phyloP scores from a whole-genome alignment of 2,113 vertebrate species.

The Riparia riparia region DNA sequence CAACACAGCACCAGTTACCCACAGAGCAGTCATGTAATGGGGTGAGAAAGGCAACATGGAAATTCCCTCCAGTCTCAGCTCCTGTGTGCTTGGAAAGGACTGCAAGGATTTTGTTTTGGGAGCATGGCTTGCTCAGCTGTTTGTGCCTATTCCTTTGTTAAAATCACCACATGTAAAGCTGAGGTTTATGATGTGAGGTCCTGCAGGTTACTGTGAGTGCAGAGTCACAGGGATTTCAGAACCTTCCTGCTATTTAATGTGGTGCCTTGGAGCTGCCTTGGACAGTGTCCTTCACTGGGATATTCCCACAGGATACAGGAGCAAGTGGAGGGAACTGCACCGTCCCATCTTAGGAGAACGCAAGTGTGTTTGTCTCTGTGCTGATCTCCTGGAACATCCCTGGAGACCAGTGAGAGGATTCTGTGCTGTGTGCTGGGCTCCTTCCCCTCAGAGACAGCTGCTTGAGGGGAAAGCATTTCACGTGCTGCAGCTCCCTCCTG shows the following conservation, averaged over 20 bases:
- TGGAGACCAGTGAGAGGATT: not conserved
- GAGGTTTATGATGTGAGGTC: not conserved
- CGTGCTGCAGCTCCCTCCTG: not conserved
- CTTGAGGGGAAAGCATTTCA: slow-evolving; percentile 16
- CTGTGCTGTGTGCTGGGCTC: not conserved
- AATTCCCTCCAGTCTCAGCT: not conserved
- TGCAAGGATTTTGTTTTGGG: not conserved
- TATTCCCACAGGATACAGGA: not conserved
- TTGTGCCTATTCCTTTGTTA: not conserved
- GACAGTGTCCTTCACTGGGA: not conserved
- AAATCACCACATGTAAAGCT: not conserved
- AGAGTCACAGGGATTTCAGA: not conserved
- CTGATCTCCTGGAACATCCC: not conserved
- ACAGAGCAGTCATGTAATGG: not conserved
- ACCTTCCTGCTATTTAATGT: not conserved
- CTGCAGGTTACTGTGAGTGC: not conserved
- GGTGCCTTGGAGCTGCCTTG: not conserved
- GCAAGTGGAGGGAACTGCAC: not conserved
- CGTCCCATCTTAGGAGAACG: not conserved
- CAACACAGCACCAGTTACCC: slow-evolving; percentile 35
- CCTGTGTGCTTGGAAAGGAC: not conserved
- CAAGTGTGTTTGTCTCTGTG: not conserved
- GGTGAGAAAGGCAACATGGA: not conserved
- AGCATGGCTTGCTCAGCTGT: not conserved
- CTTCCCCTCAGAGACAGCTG: not conserved